Evolutionary conservation across 2,888 invertebrate genomes (phyloP), one percentile per base, ranked within the genome.

Genomic region (Acronicta alni): DNA sequence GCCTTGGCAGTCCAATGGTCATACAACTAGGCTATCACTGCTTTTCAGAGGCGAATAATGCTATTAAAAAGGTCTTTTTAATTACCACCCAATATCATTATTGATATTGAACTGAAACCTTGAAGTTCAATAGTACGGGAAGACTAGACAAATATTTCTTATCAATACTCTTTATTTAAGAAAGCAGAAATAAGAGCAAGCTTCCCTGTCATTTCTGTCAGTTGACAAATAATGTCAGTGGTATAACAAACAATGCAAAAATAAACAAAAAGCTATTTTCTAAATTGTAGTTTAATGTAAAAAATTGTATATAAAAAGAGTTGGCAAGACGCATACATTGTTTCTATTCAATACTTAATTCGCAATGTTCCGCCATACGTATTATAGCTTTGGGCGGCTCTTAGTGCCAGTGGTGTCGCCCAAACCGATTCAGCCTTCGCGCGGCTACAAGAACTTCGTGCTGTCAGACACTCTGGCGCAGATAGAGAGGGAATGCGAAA

Each of bases 401-500:
- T 9, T 43, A 12, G 14, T 18, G n/a, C 18, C 16, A 8, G 43
- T n/a, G 0, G 12, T 15, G 16, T n/a, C 5, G 15, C 10, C 14
- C 3, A 43, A 52, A 60, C 12, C 20, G 67, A 0, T 74, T 18
- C 59, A 72, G 3, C 73, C 68, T 0, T 72, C 54, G 15, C 83
- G 81, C 3, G 66, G 68, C 1, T 88, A 84, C 56, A 73, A 91
- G 62, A 88, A 91, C 65, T 87, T 76, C 53, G 92, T 91, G 16
- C 86, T 84, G 76, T 89, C 89, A 0, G 79, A 88, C 0, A 72
- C 84, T 0, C 56, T 93, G 45, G 83, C 81, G 0, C 81, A 85
- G 48, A 57, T 93, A 2, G 92, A 93, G 55, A 76, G 48, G 45
- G 77, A 89, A 0, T 93, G 92, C 56, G 87, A 92, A 44, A 82